A percentile compares a stretch with the other conserved stretches of the same genome.
These are phyloP conservation scores for Leptopilina clavipes DNA, from an alignment of 1,140 invertebrate species.

Conservation along the genomic window DNA sequence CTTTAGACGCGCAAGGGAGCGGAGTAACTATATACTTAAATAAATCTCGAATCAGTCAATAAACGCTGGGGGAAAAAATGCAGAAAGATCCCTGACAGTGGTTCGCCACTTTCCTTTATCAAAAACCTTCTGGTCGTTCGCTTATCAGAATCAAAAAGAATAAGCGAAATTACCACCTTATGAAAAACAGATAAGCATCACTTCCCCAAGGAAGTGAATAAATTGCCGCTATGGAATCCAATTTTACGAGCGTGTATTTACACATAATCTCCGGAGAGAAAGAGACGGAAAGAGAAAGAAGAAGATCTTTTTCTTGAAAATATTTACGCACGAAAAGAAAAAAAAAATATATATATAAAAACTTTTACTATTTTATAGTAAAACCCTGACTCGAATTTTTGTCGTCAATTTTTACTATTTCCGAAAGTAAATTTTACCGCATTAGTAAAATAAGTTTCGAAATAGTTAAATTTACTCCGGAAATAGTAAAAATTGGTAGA, in stretches of 20 bases:
- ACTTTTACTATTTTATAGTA: too few relatives aligned
- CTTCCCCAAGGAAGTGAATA: slow-evolving; percentile 13
- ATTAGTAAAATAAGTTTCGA: too few relatives aligned
- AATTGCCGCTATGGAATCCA: slow-evolving; percentile 2
- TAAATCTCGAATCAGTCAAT: neutral
- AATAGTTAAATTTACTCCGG: too few relatives aligned
- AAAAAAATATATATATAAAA: too few relatives aligned
- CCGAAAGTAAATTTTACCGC: too few relatives aligned
- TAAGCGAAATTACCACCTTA: neutral
- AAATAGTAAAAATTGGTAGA: too few relatives aligned
- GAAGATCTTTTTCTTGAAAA: neutral
- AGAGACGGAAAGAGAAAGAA: neutral
- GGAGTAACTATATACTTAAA: neutral
- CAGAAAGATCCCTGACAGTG: neutral
- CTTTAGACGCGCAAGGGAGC: neutral
- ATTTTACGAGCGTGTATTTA: neutral
- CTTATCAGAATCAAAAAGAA: slow-evolving; percentile 1
- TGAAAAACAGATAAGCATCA: slow-evolving; percentile 19
- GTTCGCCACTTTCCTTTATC: neutral
- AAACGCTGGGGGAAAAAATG: neutral
- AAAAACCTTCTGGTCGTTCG: neutral
- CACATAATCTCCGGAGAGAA: neutral
- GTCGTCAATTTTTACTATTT: too few relatives aligned
- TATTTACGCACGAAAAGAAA: too few relatives aligned
- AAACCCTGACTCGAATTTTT: too few relatives aligned